phyloP scores from a whole-genome alignment of 2,113 vertebrate genomes.

The Phrynosoma platyrhinos region DNA sequence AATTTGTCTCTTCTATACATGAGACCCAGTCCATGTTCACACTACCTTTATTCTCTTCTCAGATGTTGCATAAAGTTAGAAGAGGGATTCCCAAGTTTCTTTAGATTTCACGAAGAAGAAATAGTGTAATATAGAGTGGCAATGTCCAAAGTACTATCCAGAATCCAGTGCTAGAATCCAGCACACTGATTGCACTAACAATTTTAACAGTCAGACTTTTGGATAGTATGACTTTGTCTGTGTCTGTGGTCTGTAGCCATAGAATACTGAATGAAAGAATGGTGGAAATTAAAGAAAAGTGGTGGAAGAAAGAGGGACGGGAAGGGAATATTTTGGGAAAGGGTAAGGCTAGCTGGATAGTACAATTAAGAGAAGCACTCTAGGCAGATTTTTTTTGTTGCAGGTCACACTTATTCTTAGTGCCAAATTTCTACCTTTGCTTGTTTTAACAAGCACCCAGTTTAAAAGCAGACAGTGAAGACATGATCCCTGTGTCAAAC shows the following conservation, averaged over 20 bases:
- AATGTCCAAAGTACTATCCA: not conserved
- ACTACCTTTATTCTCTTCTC: not conserved
- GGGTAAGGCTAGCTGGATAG: not conserved
- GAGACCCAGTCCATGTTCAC: no score
- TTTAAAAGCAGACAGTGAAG: not conserved
- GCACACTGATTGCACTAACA: not conserved
- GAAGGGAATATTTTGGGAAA: not conserved
- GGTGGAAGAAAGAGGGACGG: not conserved
- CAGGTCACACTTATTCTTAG: not conserved
- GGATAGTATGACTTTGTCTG: not conserved
- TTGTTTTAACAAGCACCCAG: slow-evolving; percentile 17
- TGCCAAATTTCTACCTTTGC: slow-evolving; percentile 5
- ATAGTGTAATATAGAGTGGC: not conserved
- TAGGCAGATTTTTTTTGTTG: not conserved
- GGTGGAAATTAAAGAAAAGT: not conserved
- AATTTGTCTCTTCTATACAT: no score
- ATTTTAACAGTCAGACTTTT: not conserved
- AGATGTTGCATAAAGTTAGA: not conserved
- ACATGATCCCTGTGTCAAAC: slow-evolving; percentile 21
- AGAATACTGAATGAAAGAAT: not conserved
- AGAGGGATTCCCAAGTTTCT: not conserved
- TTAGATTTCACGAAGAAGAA: not conserved
- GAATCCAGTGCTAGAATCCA: not conserved
- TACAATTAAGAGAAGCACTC: not conserved
- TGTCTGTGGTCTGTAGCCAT: not conserved